These are phyloP conservation scores for Montipora capricornis DNA, from an alignment of 64 coral and sea anemone species.

Conservation along the genomic window DNA sequence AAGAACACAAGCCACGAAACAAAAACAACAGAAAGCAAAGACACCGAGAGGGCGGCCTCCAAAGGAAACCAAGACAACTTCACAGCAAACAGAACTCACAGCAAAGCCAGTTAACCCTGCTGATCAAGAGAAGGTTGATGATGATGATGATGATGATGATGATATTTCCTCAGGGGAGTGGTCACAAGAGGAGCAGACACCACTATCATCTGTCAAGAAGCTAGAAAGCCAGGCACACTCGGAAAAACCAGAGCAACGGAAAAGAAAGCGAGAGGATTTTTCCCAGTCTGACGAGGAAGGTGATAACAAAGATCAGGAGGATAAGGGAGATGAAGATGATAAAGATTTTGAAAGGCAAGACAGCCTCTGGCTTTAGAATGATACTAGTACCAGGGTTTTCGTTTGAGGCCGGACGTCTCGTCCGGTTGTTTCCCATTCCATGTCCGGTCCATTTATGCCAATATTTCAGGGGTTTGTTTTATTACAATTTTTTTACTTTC, in stretches of 20 bases:
- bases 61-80: conserved; percentile 21
- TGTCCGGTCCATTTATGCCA: too few relatives aligned
- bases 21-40: conserved; percentile 52
- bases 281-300: conserved; percentile 35
- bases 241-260: conserved; percentile 31
- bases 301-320: not conserved
- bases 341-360: conserved; percentile 41
- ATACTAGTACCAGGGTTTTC: too few relatives aligned
- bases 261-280: conserved; percentile 55
- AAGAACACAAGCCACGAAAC: conserved; percentile 16
- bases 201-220: conserved; percentile 46
- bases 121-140: not conserved
- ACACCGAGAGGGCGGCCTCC: conserved; percentile 21
- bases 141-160: conserved; percentile 20
- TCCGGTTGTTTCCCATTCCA: too few relatives aligned
- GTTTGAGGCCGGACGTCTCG: too few relatives aligned
- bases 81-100: not conserved
- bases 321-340: not conserved
- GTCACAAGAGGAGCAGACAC: conserved; percentile 44
- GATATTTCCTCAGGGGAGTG: conserved; percentile 36
- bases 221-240: not conserved
- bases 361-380: too few relatives aligned
- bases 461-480: too few relatives aligned
- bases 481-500: too few relatives aligned
- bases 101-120: conserved; percentile 26